Evolutionary conservation across 2,797 vertebrate genomes (phyloP), one percentile per base, ranked within the genome.

Genomic region (Arnoldichthys spilopterus): DNA sequence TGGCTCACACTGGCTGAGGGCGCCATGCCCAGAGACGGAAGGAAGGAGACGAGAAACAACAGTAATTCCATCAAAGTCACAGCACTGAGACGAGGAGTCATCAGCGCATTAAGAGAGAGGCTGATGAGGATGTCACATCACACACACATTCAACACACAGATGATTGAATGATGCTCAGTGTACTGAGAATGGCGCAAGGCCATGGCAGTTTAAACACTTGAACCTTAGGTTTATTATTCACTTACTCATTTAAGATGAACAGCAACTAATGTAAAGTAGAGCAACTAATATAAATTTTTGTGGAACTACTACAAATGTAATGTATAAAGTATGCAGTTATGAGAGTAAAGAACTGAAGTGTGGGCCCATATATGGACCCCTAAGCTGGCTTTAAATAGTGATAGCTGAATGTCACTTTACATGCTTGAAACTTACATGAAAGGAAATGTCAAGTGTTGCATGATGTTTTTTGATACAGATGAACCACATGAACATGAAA

Each of bases 1-100:
- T 1, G 47, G 54, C 22, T 53, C 68, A 74, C 58, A 20, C 77
- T 78, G 81, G 76, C 74, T 77, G 34, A 45, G 58, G 43, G 64
- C 72, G 49, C 74, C 74, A 53, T 80, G 67, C 43, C 62, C 54
- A 62, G 28, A 7, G 54, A 67, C 8, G 37, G 51, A 40, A 45
- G 26, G 30, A 51, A 59, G 53, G 11, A 32, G 37, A 18, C 30
- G 34, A 22, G 51, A 72, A 59, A n/a, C 76, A 53, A 73, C 20
- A 15, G 18, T 67, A 74, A 66, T 76, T 66, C 61, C 34, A 74
- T 78, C 56, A 71, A 67, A 67, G 62, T 40, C 1, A 34, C 28
- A 3, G 43, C 26, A 47, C 7, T 22, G 13, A 49, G 18, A 49
- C 2, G 6, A 69, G 47, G 56, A 56, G 34, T 56, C 15, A 26